These are phyloP conservation scores for Drosophila recens DNA, from an alignment of 2,888 invertebrate genomes.

Conservation along the genomic window DNA sequence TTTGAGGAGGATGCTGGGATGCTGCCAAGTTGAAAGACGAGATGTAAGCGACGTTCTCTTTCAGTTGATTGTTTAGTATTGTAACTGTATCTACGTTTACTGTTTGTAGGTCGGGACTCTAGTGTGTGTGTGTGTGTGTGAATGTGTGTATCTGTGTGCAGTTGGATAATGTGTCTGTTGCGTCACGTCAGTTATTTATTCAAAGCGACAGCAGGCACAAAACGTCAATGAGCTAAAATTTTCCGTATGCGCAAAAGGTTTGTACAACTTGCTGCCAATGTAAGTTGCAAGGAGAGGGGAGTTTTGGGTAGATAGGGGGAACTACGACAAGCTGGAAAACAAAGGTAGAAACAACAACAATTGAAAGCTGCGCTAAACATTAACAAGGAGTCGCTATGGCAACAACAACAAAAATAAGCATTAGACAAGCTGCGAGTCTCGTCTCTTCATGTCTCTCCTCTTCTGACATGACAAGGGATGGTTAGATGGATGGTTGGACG, in stretches of 20 bases:
- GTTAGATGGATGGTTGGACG: conserved; percentile 43
- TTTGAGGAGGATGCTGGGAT: conserved; percentile 43
- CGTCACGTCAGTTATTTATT: conserved; percentile 80
- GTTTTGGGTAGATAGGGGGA: background rate
- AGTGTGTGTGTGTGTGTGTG: conserved; percentile 1
- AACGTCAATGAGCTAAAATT: conserved; percentile 79
- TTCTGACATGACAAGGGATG: conserved; percentile 81
- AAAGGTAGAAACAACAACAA: conserved; percentile 51
- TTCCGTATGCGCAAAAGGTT: conserved; percentile 66
- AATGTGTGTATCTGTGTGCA: conserved; percentile 32
- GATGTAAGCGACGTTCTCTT: conserved; percentile 45
- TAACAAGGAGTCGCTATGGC: conserved; percentile 68
- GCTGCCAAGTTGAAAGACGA: conserved; percentile 48
- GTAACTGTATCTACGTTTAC: conserved; percentile 36
- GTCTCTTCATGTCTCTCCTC: conserved; percentile 29
- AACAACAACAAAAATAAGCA: conserved; percentile 60
- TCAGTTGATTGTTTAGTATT: conserved; percentile 68
- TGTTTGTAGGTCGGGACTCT: conserved; percentile 11
- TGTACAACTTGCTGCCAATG: conserved; percentile 46
- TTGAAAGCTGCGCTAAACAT: conserved; percentile 57
- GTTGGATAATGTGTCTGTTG: conserved; percentile 73
- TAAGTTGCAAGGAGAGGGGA: conserved; percentile 6
- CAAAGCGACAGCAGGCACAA: conserved; percentile 81
- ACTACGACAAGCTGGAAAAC: conserved; percentile 40
- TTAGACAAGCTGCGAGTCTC: conserved; percentile 39